Conservation (phyloP, 1,140 invertebrate species). For the Tachypleus tridentatus region DNA sequence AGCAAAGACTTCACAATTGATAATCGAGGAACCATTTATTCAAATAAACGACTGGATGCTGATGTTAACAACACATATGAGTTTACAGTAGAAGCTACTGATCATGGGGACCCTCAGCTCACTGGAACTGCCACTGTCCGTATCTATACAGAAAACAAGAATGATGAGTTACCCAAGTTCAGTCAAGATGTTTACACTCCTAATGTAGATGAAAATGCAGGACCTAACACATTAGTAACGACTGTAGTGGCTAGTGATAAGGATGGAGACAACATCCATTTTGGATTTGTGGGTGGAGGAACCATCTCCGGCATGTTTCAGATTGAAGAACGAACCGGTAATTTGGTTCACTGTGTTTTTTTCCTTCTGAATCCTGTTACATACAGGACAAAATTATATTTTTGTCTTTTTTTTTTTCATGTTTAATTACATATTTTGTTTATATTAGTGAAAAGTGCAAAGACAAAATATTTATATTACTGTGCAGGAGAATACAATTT, state of each 20-base stretch:
- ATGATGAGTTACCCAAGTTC: slow-evolving; percentile 91
- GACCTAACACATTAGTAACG: slow-evolving; percentile 81
- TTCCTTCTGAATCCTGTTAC: background rate
- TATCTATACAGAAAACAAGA: slow-evolving; percentile 91
- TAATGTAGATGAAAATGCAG: slow-evolving; percentile 90
- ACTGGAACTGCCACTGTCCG: slow-evolving; percentile 82
- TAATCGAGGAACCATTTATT: slow-evolving; percentile 76
- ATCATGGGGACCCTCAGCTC: slow-evolving; percentile 82
- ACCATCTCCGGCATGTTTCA: slow-evolving; percentile 83
- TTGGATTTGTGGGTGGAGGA: slow-evolving; percentile 82
- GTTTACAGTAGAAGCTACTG: slow-evolving; percentile 79
- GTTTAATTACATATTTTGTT: too few species aligned
- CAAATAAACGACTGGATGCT: slow-evolving; percentile 84
- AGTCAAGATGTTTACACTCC: slow-evolving; percentile 92
- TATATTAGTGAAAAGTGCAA: too few species aligned
- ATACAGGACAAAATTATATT: too few species aligned
- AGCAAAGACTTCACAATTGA: slow-evolving; percentile 90
- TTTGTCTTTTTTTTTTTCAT: too few species aligned
- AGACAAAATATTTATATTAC: too few species aligned
- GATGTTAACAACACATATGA: slow-evolving; percentile 93
- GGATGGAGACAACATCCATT: slow-evolving; percentile 86
- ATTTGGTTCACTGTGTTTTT: background rate
- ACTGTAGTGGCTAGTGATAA: slow-evolving; percentile 91
- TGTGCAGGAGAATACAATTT: too few species aligned
- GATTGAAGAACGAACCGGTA: slow-evolving; percentile 80